These are phyloP conservation scores for Dermatemys mawii DNA, from an alignment of 2,113 vertebrate genomes.

Conservation along the genomic window DNA sequence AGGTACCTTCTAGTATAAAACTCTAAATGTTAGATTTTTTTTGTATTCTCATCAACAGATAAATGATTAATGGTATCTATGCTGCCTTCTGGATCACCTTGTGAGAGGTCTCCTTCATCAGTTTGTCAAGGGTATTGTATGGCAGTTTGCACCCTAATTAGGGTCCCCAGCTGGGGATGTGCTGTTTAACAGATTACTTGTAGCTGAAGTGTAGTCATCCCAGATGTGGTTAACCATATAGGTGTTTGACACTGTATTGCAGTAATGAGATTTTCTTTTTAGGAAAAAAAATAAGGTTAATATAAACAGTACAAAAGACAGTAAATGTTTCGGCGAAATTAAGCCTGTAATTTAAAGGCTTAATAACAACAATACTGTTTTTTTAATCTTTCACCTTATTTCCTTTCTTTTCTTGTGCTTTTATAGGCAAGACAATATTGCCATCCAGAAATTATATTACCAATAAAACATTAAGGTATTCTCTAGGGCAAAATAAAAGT, in stretches of 20 bases:
- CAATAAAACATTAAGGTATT: conserved; percentile 73
- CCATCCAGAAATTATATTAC: conserved; percentile 71
- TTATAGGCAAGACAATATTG: conserved; percentile 51
- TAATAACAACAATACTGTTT: conserved; percentile 39
- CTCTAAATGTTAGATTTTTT: conserved; percentile 50
- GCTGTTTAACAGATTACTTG: conserved; percentile 64
- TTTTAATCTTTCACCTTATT: conserved; percentile 35
- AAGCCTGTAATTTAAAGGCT: conserved; percentile 63
- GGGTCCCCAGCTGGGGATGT: conserved; percentile 65
- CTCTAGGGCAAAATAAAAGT: conserved; percentile 74
- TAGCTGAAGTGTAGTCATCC: conserved; percentile 7
- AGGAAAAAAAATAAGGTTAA: conserved; percentile 29
- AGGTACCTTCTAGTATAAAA: neutral
- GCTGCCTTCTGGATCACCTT: conserved; percentile 69
- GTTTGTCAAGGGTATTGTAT: conserved; percentile 62
- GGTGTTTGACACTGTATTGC: neutral
- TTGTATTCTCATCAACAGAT: conserved; percentile 47
- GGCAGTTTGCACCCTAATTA: conserved; percentile 72
- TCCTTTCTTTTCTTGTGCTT: conserved; percentile 34
- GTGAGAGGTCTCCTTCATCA: conserved; percentile 69
- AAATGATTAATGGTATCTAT: conserved; percentile 59
- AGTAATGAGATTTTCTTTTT: conserved; percentile 45
- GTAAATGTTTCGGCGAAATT: conserved; percentile 54
- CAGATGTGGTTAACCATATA: conserved; percentile 34
- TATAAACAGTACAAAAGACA: conserved; percentile 33